phyloP scores from a whole-genome alignment of 2,113 vertebrate genomes.

The Polyodon spathula region DNA sequence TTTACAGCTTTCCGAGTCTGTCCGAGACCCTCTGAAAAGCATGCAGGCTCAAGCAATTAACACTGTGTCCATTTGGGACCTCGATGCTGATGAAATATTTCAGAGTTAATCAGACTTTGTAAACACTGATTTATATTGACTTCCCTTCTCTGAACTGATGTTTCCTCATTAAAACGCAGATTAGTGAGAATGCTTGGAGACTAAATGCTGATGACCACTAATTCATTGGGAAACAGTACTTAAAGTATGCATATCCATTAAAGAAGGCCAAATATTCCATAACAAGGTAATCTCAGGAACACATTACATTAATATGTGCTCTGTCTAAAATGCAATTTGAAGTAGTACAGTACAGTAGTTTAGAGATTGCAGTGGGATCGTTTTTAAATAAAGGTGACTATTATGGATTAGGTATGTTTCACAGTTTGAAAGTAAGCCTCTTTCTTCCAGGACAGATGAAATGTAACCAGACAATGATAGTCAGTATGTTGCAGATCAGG shows the following conservation, averaged over 20 bases:
- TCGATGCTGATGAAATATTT: constrained; percentile 83
- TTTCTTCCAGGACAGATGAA: too few relatives aligned
- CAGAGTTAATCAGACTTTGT: constrained; percentile 93
- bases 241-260: constrained; percentile 43
- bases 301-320: constrained; percentile 23
- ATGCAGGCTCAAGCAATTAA: constrained; percentile 67
- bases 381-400: neutral
- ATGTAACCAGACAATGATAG: too few relatives aligned
- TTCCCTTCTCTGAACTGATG: constrained; percentile 90
- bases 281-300: constrained; percentile 34
- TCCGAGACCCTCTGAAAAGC: constrained; percentile 43
- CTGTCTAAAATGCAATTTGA: constrained; percentile 19
- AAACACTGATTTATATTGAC: constrained; percentile 99
- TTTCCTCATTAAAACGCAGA: constrained; percentile 96
- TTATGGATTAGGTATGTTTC: too few relatives aligned
- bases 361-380: constrained; percentile 3
- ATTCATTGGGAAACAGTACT: constrained; percentile 64
- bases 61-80: constrained; percentile 68
- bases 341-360: constrained; percentile 3
- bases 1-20: constrained; percentile 48
- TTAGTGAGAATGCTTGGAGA: constrained; percentile 75
- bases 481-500: too few relatives aligned
- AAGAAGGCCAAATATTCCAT: constrained; percentile 38
- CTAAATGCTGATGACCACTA: constrained; percentile 60
- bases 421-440: too few relatives aligned